phyloP scores from a whole-genome alignment of 1,140 invertebrate species.

The Episyrphus balteatus region DNA sequence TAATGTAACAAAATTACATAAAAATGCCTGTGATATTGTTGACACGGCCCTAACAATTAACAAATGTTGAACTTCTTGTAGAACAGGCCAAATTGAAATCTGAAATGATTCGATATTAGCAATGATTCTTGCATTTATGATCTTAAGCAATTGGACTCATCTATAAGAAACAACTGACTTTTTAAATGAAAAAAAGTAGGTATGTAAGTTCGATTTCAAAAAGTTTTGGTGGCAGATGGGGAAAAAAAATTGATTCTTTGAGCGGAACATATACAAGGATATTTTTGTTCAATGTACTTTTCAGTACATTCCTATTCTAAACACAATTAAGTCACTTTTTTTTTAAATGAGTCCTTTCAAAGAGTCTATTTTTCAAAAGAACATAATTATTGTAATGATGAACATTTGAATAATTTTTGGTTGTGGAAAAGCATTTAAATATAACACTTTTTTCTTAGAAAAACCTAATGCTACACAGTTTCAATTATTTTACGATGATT shows the following conservation, averaged over 20 bases:
- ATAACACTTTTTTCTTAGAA: neutral
- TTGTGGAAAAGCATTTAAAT: neutral
- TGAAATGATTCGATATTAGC: too few species aligned
- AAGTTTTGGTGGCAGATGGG: neutral
- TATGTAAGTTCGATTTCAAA: neutral
- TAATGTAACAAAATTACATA: too few species aligned
- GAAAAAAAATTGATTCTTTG: neutral
- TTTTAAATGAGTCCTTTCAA: neutral
- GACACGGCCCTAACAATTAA: too few species aligned
- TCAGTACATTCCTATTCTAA: slow-evolving; percentile 1
- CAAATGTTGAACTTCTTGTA: too few species aligned
- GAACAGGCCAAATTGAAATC: too few species aligned
- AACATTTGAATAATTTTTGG: slow-evolving; percentile 2
- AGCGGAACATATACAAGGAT: neutral
- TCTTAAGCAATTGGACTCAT: neutral
- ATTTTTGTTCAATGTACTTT: neutral
- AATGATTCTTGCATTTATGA: neutral
- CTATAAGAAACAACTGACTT: neutral
- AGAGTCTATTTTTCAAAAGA: slow-evolving; percentile 1
- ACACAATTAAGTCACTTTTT: neutral
- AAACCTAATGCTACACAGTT: slow-evolving; percentile 3
- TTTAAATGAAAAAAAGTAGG: neutral
- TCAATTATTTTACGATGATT: slow-evolving; percentile 5
- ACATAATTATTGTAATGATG: slow-evolving; percentile 2
- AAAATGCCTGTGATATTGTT: too few species aligned